Evolutionary conservation across 2,113 vertebrate species (phyloP), one percentile per base, ranked within the genome.

Genomic region (Gymnorhina tibicen): DNA sequence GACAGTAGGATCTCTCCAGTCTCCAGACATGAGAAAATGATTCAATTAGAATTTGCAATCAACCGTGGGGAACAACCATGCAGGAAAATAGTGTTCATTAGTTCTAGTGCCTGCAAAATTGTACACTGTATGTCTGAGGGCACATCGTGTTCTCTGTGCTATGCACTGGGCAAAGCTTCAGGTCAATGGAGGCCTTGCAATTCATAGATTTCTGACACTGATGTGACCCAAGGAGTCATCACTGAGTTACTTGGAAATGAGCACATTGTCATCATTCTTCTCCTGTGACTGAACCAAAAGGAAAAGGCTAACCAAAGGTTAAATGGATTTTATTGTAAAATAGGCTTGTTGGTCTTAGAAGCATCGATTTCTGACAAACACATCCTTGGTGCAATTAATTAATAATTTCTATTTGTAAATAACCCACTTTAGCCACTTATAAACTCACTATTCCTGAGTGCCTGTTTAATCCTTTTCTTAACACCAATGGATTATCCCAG

Each of bases 31-130:
- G 22, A 85, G 82, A 72, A 91, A 91, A 87, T 22, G 0, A 87
- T 91, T 81, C 19, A 83, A 85, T 96, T 79, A 85, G 67, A 76
- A 69, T 85, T 90, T 92, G 44, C 63, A 90, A 46, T 94, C 59
- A 87, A 32, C 70, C 0, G 0, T 37, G 27, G 33, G 60, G 44
- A 93, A 37, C 39, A 82, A 73, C 53, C 82, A 41, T 32, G 26
- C 6, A 16, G 78, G 44, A 89, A 73, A 84, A 87, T 10, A 47
- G 19, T 9, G 32, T 62, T 94, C 52, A 84, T 81, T 93, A 84
- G 23, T 66, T 63, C 39, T 47, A 64, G 62, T 42, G 56, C 35
- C 81, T 70, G 68, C 59, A 73, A 77, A 80, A 80, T 5, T 58
- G 21, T 39, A 46, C 19, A 16, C 4, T 17, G 42, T 39, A 35